phyloP scores from a whole-genome alignment of 2,113 vertebrate species.

The Neotragus moschatus region DNA sequence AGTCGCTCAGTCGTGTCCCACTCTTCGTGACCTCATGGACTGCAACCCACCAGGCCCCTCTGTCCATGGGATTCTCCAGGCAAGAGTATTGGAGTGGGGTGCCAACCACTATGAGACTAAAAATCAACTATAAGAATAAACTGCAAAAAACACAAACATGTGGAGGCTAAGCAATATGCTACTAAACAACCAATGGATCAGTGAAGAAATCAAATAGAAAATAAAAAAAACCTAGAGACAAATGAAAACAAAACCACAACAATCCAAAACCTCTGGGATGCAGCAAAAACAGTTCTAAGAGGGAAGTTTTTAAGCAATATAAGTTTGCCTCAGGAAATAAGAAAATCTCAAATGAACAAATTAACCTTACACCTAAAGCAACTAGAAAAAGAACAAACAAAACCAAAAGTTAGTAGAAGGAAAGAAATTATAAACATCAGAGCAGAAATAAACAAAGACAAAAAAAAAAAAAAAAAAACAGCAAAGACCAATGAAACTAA shows the following conservation, averaged over 20 bases:
- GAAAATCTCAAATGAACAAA: neutral
- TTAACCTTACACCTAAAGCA: neutral
- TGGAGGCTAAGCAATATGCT: neutral
- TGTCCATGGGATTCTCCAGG: too few relatives aligned
- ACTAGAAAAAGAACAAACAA: neutral
- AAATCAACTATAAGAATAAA: neutral
- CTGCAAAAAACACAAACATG: neutral
- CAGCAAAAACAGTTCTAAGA: neutral
- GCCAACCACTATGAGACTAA: neutral
- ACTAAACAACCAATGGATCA: neutral
- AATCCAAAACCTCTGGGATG: neutral
- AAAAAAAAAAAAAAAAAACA: neutral
- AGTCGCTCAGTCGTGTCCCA: too few relatives aligned
- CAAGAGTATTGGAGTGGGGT: too few relatives aligned
- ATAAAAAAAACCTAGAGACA: neutral
- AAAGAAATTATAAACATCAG: neutral
- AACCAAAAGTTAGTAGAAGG: neutral
- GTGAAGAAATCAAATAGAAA: neutral
- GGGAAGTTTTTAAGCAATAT: neutral
- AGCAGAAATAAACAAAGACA: neutral
- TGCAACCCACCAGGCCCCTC: too few relatives aligned
- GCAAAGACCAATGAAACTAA: neutral
- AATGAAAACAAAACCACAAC: neutral
- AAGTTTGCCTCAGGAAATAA: neutral
- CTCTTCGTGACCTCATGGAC: fast-evolving